A percentile compares a stretch with the other conserved stretches of the same genome.
Conservation (phyloP, 2,888 invertebrate genomes). For the Melieria picta region DNA sequence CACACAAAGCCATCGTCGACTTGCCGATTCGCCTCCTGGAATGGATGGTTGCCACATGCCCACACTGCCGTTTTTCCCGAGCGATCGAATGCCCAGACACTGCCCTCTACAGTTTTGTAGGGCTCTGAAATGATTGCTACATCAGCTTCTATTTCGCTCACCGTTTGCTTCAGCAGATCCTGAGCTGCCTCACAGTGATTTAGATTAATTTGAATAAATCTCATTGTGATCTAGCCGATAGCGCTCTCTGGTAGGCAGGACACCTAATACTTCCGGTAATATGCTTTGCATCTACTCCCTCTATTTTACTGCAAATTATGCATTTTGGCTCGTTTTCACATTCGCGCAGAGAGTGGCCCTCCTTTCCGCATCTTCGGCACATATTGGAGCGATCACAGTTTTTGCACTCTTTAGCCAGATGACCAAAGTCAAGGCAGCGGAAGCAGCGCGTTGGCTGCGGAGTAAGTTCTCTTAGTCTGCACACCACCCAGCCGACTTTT, state of each 20-base stretch:
- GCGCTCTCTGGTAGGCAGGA: background rate
- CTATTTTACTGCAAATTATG: background rate
- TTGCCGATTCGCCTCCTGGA: no score
- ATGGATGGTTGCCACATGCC: no score
- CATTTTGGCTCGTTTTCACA: background rate
- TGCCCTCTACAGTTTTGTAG: background rate
- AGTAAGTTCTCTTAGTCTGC: no score
- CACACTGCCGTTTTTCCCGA: background rate
- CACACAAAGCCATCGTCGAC: no score
- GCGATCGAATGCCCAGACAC: conserved; percentile 2
- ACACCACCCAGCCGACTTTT: background rate
- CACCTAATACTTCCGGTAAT: conserved; percentile 4
- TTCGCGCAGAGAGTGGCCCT: background rate
- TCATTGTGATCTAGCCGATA: background rate
- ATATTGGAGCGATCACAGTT: background rate
- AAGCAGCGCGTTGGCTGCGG: background rate
- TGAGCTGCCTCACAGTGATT: background rate
- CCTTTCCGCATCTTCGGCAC: background rate
- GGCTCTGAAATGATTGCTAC: background rate
- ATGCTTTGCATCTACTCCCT: background rate
- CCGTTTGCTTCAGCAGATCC: no score
- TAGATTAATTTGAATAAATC: background rate
- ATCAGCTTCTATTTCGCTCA: no score
- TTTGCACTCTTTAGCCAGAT: background rate
- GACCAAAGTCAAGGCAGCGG: background rate